These are phyloP conservation scores for Melanotaenia boesemani DNA, from an alignment of 2,797 vertebrate genomes.

Conservation along the genomic window DNA sequence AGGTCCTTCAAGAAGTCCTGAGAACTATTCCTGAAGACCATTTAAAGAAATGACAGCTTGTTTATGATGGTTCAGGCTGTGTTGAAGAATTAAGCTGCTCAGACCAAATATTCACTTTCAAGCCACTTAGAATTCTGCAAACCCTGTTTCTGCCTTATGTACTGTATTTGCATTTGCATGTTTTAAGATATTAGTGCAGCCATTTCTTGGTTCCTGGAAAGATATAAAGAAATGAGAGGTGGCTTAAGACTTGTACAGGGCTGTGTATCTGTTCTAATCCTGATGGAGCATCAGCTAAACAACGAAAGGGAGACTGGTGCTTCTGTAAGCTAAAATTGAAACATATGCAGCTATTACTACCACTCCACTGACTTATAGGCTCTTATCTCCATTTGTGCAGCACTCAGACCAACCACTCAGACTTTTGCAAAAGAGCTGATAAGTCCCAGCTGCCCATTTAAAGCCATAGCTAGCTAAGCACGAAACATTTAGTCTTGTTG, in stretches of 20 bases:
- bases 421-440: conserved; percentile 42
- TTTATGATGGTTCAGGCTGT: background rate
- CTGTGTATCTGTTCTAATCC: background rate
- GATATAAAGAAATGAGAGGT: background rate
- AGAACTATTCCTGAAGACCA: no score
- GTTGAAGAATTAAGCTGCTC: background rate
- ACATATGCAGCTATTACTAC: conserved; percentile 30
- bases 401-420: conserved; percentile 50
- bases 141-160: no score
- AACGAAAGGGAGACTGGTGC: background rate
- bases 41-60: no score
- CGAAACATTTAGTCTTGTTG: conserved; percentile 11
- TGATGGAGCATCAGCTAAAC: background rate
- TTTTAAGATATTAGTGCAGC: background rate
- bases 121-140: no score
- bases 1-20: no score
- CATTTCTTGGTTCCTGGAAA: background rate
- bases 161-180: background rate
- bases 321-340: conserved; percentile 19
- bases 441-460: conserved; percentile 33
- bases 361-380: conserved; percentile 21
- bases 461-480: conserved; percentile 25
- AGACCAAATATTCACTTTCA: background rate
- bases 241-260: background rate
- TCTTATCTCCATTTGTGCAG: conserved; percentile 37